Evolutionary conservation across 2,113 vertebrate species (phyloP), one percentile per base, ranked within the genome.

Genomic region (Cyprinodon variegatus): DNA sequence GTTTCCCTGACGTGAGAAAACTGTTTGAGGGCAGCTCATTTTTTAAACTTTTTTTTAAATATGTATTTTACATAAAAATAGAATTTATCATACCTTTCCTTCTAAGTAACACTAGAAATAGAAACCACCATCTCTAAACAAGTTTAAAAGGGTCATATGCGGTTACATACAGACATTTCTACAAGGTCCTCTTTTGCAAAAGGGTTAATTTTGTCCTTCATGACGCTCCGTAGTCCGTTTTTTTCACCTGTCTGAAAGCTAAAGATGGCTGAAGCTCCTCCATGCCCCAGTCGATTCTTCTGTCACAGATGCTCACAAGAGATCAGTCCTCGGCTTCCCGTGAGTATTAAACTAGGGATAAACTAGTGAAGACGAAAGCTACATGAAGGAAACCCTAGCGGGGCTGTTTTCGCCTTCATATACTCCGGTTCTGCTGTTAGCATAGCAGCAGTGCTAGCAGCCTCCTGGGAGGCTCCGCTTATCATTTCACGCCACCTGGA

Each of bases 241-340:
- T 84, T 67, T 77, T 78, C 75, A 71, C 68, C 74, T 85, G 85
- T 89, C 76, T 77, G 77, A 83, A 79, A 77, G 75, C 75, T 87
- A 91, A 96, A 95, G 91, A 97, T 97, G 96, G 96, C 96, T 64
- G 96, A 97, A 93, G 96, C 96, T 88, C 94, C 95, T 84, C 94
- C 94, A 88, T 95, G 96, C 88, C 94, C 95, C 74, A 95, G 94
- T 86, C 96, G 96, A 90, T 97, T 95, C 85, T 97, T 97, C 93
- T 97, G 96, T 91, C 96, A 97, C 87, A 96, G 95, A 94, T 97
- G 96, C 83, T 93, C 92, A 20, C 91, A 92, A 53, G 94, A 95
- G 93, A 96, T 95, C 65, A 94, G 87, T 68, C 95, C 94, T 67
- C 92, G 92, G 48, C 89, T 95, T 67, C 95, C 95, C 39, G 94